Evolutionary conservation across 2,113 vertebrate genomes (phyloP), one percentile per base, ranked within the genome.

Genomic region (Acanthochromis polyacanthus): DNA sequence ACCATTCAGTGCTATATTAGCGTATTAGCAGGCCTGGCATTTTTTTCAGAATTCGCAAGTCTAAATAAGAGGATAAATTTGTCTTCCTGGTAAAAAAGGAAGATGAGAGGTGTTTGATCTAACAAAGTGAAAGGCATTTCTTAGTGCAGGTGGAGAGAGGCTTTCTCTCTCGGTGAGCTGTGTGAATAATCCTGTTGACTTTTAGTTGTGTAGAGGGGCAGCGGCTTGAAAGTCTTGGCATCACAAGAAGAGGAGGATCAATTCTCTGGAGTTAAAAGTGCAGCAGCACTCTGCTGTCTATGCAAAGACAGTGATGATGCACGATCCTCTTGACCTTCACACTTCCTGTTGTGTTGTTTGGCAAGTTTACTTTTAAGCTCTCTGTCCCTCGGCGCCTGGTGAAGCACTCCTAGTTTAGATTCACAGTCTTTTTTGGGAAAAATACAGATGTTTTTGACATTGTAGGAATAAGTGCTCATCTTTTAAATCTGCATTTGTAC

Each of bases 261-360:
- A 89, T 90, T 88, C 87, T 83, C 74, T 64, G 59, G 82, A 87
- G 88, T 87, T 90, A 86, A 87, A 90, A 86, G 85, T 90, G 88
- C 82, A 84, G 85, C 78, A 62, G 78, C 82, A 77, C 87, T 87
- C 84, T 88, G 88, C 88, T 89, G 85, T 77, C 83, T 89, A 81
- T 91, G 87, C 88, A 91, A 85, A 89, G 78, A 75, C 75, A 58
- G 81, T 76, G 88, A 89, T 88, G 84, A 86, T 86, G 87, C 84
- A 76, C 60, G 36, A 82, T 86, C 81, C 86, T 77, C 89, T 82
- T 88, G 90, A 90, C 90, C 89, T 93, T 93, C 89, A 88, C 87
- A 82, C 82, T 83, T 86, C 82, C 71, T 88, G 79, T 89, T 90
- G 85, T 87, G 84, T 59, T 89, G 88, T 90, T 90, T 83, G 38